phyloP scores from a whole-genome alignment of 2,888 invertebrate species.

The Synergus japonicus region DNA sequence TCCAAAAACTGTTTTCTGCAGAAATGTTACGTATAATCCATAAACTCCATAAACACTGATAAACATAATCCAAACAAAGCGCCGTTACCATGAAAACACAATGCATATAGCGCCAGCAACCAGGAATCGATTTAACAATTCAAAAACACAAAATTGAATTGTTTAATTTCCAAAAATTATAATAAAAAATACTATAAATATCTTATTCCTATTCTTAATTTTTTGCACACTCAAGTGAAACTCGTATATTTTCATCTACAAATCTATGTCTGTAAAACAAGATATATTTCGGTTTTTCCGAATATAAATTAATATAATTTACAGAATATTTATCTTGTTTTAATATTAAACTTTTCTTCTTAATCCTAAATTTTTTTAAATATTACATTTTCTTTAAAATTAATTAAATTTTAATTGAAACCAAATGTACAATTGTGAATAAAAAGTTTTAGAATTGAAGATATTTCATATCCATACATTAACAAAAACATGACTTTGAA shows the following conservation, averaged over 20 bases:
- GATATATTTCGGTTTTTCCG: too few relatives aligned
- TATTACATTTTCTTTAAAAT: background rate
- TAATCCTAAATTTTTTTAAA: background rate
- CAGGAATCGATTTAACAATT: background rate
- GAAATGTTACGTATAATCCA: background rate
- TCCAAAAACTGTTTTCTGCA: background rate
- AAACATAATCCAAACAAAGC: background rate
- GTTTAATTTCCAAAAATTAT: too few relatives aligned
- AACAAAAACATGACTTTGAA: background rate
- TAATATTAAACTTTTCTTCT: too few relatives aligned
- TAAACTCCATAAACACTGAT: background rate
- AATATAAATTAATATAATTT: too few relatives aligned
- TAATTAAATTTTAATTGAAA: background rate
- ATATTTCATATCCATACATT: background rate
- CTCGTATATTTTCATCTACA: too few relatives aligned
- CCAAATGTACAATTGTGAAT: background rate
- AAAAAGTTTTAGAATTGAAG: background rate
- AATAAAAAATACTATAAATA: too few relatives aligned
- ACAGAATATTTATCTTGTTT: too few relatives aligned
- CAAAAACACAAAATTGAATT: too few relatives aligned
- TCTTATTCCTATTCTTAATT: too few relatives aligned
- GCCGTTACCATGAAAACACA: slow-evolving; percentile 1
- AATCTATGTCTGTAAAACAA: too few relatives aligned
- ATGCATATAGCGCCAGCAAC: background rate
- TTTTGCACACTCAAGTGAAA: too few relatives aligned